A percentile compares a stretch with the other conserved stretches of the same genome.
phyloP scores from a whole-genome alignment of 1,140 invertebrate species.

The Choristoneura fumiferana region DNA sequence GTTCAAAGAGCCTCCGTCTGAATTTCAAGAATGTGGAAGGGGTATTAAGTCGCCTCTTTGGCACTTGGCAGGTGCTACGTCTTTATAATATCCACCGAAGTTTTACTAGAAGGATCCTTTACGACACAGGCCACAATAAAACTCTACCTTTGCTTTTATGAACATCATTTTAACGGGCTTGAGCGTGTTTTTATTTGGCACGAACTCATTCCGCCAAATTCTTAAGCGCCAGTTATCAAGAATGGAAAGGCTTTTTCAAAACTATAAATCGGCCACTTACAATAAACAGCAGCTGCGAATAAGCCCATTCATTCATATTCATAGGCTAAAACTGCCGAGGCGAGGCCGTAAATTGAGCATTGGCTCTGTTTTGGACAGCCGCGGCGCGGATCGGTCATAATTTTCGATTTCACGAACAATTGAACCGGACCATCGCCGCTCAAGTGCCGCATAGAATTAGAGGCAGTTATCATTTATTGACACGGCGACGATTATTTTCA shows the following conservation, averaged over 20 bases:
- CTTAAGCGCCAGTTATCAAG: too few relatives aligned
- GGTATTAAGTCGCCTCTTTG: background rate
- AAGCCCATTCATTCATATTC: constrained; percentile 37
- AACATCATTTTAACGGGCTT: too few relatives aligned
- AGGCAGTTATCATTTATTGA: constrained; percentile 15
- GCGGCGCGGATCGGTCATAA: constrained; percentile 52
- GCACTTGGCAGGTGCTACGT: background rate
- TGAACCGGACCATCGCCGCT: constrained; percentile 41
- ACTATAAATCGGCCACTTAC: constrained; percentile 16
- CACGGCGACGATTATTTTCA: constrained; percentile 3
- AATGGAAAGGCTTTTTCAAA: constrained; percentile 8
- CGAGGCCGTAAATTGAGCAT: constrained; percentile 46
- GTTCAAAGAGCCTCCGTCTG: constrained; percentile 29
- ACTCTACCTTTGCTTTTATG: too few relatives aligned
- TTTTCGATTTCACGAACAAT: constrained; percentile 70
- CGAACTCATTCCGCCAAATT: too few relatives aligned
- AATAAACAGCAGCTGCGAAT: constrained; percentile 6
- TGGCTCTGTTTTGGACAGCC: constrained; percentile 33
- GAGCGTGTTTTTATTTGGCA: too few relatives aligned
- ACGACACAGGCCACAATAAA: too few relatives aligned
- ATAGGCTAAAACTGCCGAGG: constrained; percentile 24
- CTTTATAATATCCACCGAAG: too few relatives aligned
- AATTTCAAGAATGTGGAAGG: constrained; percentile 32
- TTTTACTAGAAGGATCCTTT: too few relatives aligned
- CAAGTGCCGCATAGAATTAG: constrained; percentile 18